These are phyloP conservation scores for Cardiocondyla obscurior DNA, from an alignment of 1,140 invertebrate genomes.

Conservation along the genomic window DNA sequence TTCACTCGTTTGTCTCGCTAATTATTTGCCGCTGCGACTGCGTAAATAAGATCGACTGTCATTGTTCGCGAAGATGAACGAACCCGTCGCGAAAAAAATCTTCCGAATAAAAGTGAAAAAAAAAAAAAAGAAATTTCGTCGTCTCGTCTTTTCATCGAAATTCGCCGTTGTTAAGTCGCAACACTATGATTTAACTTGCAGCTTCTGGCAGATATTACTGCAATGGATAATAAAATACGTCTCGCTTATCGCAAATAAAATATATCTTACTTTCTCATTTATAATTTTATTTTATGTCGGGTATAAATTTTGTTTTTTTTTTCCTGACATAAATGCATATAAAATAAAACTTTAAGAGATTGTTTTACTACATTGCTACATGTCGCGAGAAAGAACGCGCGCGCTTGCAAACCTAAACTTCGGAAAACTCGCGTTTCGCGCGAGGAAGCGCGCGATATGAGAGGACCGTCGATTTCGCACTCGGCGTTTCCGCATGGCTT, in stretches of 20 bases:
- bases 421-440: background rate
- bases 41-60: constrained; percentile 65
- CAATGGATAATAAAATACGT: background rate
- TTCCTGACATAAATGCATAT: background rate
- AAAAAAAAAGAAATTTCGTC: no score
- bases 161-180: background rate
- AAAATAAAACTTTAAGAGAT: background rate
- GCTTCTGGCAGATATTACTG: background rate
- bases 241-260: no score
- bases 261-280: background rate
- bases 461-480: constrained; percentile 9
- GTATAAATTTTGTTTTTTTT: background rate
- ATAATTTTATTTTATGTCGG: background rate
- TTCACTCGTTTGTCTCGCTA: constrained; percentile 75
- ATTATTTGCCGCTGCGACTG: constrained; percentile 72
- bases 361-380: background rate
- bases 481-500: background rate
- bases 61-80: constrained; percentile 7
- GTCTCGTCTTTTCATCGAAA: background rate
- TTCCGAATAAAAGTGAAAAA: background rate
- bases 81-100: constrained; percentile 19
- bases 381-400: background rate
- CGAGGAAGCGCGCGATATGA: background rate
- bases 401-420: background rate
- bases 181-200: constrained; percentile 1